Percentiles rank a stretch among this genome's conserved stretches.
Evolutionary conservation across 1,140 invertebrate species (phyloP).

Genomic region (Bombus breviceps): DNA sequence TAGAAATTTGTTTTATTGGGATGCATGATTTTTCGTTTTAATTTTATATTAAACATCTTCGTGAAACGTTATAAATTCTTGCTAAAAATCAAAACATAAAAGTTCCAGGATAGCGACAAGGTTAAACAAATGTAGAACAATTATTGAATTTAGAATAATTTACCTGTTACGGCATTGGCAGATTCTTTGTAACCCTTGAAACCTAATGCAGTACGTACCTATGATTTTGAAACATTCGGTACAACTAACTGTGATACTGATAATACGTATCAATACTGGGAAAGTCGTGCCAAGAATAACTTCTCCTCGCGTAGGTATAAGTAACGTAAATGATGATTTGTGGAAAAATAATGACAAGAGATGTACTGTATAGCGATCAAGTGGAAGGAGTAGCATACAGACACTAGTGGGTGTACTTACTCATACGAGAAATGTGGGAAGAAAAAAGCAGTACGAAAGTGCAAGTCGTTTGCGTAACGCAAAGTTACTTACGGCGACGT

Average conservation of each 20-base stretch:
- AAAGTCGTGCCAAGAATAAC: conserved; percentile 19
- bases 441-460: conserved; percentile 71
- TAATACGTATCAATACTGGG: conserved; percentile 1
- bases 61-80: too few species aligned
- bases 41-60: too few species aligned
- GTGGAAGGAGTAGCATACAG: conserved; percentile 58
- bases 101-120: too few species aligned
- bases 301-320: conserved; percentile 7
- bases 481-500: conserved; percentile 61
- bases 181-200: neutral
- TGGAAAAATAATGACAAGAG: conserved; percentile 55
- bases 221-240: neutral
- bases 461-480: conserved; percentile 76
- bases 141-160: neutral
- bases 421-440: conserved; percentile 63
- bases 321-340: conserved; percentile 41
- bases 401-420: conserved; percentile 66
- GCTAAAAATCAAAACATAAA: too few species aligned
- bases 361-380: conserved; percentile 44
- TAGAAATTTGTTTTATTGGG: too few species aligned
- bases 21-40: too few species aligned
- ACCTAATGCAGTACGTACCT: neutral
- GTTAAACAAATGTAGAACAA: neutral
- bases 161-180: neutral
- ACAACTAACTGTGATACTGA: neutral